These are phyloP conservation scores for Gadopsis marmoratus DNA, from an alignment of 2,797 vertebrate genomes.

Conservation along the genomic window DNA sequence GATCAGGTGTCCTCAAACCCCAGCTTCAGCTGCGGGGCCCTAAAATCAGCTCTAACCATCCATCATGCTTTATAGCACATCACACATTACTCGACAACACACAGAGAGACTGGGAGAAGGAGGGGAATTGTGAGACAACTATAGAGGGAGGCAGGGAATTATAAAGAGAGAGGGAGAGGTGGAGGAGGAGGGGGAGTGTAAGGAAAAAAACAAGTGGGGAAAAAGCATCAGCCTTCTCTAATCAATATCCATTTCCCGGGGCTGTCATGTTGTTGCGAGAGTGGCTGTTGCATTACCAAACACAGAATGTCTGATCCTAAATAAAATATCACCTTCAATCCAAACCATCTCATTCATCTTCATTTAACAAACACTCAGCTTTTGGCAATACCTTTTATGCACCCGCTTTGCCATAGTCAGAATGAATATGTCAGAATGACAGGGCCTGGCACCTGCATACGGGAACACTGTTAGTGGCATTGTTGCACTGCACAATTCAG, in stretches of 20 bases:
- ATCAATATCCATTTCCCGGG: constrained; percentile 89
- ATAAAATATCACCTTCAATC: constrained; percentile 88
- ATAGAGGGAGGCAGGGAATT: constrained; percentile 43
- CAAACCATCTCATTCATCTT: constrained; percentile 85
- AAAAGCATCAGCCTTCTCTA: constrained; percentile 80
- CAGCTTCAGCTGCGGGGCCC: constrained; percentile 64
- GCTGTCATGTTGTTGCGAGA: constrained; percentile 84
- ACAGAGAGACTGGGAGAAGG: constrained; percentile 40
- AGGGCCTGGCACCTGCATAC: constrained; percentile 61
- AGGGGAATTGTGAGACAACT: constrained; percentile 25
- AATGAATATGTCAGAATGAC: constrained; percentile 76
- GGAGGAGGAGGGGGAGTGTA: constrained; percentile 20
- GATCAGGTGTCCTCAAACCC: constrained; percentile 71
- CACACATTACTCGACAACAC: constrained; percentile 67
- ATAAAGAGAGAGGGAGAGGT: constrained; percentile 45
- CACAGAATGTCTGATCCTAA: constrained; percentile 84
- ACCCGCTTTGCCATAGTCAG: constrained; percentile 47
- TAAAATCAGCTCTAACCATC: constrained; percentile 77
- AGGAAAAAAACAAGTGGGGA: constrained; percentile 15
- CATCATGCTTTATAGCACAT: constrained; percentile 78
- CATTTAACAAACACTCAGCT: constrained; percentile 81
- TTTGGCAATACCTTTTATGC: constrained; percentile 80
- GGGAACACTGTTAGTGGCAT: constrained; percentile 31
- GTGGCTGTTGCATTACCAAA: constrained; percentile 84
- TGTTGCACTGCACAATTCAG: constrained; percentile 41